Conservation (phyloP, 2,113 vertebrate genomes). For the Prunella himalayana region DNA sequence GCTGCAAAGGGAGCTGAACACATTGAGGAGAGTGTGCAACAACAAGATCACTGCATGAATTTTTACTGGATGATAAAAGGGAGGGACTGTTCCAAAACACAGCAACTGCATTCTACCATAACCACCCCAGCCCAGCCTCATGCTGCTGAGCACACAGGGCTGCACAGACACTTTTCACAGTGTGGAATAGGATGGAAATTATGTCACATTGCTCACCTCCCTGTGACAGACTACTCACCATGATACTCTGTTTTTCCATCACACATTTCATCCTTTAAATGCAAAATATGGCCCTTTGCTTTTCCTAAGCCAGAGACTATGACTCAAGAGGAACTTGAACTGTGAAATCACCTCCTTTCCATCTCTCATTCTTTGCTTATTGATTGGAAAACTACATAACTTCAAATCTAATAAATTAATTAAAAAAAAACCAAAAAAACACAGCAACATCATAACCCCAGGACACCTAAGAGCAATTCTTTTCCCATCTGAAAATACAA, state of each 20-base stretch:
- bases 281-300: not conserved
- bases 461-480: not conserved
- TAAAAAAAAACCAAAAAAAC: not conserved
- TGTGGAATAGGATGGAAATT: not conserved
- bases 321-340: not conserved
- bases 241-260: not conserved
- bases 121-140: not conserved
- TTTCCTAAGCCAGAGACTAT: not conserved
- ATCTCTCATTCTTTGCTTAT: not conserved
- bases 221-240: not conserved
- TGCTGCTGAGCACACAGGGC: not conserved
- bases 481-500: not conserved
- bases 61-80: not conserved
- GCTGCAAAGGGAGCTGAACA: not conserved
- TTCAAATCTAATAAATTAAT: not conserved
- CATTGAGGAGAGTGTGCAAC: not conserved
- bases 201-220: not conserved
- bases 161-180: not conserved
- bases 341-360: not conserved
- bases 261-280: not conserved
- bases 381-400: conserved; percentile 1
- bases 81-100: not conserved
- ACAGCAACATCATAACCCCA: not conserved
- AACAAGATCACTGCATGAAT: not conserved
- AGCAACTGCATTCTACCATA: not conserved